Conservation (phyloP, 2,888 invertebrate genomes). For the Megastigmus dorsalis region DNA sequence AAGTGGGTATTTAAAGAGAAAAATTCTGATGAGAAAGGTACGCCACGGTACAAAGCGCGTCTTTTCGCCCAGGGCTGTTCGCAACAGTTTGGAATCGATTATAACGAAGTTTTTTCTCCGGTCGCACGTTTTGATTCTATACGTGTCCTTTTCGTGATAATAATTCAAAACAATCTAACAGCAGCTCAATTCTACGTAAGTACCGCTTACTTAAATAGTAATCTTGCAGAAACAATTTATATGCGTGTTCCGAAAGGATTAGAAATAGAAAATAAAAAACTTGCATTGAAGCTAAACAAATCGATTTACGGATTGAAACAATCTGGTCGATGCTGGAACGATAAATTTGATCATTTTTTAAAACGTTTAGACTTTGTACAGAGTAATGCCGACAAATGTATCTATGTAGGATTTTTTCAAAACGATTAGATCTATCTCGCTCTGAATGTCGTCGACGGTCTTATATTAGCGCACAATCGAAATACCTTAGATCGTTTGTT, state of each 20-base stretch:
- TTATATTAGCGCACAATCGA: too few relatives aligned
- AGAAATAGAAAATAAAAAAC: background rate
- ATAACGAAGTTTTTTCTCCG: too few relatives aligned
- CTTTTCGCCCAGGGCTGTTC: constrained; percentile 26
- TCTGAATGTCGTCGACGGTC: too few relatives aligned
- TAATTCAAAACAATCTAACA: background rate
- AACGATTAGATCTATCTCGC: too few relatives aligned
- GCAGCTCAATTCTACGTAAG: background rate
- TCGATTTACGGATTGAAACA: too few relatives aligned
- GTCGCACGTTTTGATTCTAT: background rate
- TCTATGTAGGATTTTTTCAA: too few relatives aligned
- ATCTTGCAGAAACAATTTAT: background rate
- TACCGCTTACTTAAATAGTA: constrained; percentile 19
- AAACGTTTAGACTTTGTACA: too few relatives aligned
- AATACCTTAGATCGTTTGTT: too few relatives aligned
- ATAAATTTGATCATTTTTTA: too few relatives aligned
- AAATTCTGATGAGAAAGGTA: background rate
- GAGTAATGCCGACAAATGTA: too few relatives aligned
- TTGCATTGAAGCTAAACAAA: too few relatives aligned
- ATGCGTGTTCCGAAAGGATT: constrained; percentile 15
- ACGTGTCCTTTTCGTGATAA: background rate
- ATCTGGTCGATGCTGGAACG: too few relatives aligned
- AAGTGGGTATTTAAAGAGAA: background rate
- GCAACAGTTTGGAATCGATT: constrained; percentile 19
- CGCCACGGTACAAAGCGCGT: constrained; percentile 8